phyloP scores from a whole-genome alignment of 2,797 vertebrate genomes.

The Amazona finschi region DNA sequence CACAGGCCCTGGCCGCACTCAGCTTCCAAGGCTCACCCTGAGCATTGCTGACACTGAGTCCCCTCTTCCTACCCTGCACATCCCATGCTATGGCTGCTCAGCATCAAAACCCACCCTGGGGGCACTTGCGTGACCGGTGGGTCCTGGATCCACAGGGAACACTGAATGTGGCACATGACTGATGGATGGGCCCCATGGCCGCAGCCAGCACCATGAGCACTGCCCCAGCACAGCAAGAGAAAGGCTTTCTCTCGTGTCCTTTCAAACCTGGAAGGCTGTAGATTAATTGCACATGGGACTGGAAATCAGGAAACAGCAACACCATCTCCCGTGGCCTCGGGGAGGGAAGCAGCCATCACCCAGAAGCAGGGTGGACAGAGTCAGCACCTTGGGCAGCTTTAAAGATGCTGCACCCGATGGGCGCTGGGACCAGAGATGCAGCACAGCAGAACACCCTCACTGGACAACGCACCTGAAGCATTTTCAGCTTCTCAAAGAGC shows the following conservation, averaged over 20 bases:
- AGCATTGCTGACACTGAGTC: not conserved
- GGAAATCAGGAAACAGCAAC: not conserved
- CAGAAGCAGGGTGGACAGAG: not conserved
- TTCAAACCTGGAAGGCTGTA: not conserved
- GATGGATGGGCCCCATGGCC: not conserved
- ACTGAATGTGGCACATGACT: accelerated
- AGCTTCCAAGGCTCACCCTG: not conserved
- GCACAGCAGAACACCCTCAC: not conserved
- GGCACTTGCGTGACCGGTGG: not conserved
- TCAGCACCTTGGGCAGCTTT: not conserved
- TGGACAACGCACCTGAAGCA: not conserved
- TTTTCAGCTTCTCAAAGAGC: not conserved
- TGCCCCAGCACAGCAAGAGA: not conserved
- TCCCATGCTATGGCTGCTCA: not conserved
- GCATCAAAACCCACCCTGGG: not conserved
- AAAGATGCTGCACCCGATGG: accelerated
- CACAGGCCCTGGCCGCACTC: accelerated
- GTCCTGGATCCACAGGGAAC: not conserved
- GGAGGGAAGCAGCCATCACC: not conserved
- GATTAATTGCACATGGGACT: not conserved
- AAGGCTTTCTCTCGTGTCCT: not conserved
- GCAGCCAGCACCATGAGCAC: accelerated
- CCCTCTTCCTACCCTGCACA: not conserved
- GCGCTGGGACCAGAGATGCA: not conserved
- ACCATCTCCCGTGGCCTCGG: accelerated